A percentile compares a stretch with the other conserved stretches of the same genome.
Evolutionary conservation across 2,113 vertebrate genomes (phyloP).

Genomic region (Rostratula benghalensis): DNA sequence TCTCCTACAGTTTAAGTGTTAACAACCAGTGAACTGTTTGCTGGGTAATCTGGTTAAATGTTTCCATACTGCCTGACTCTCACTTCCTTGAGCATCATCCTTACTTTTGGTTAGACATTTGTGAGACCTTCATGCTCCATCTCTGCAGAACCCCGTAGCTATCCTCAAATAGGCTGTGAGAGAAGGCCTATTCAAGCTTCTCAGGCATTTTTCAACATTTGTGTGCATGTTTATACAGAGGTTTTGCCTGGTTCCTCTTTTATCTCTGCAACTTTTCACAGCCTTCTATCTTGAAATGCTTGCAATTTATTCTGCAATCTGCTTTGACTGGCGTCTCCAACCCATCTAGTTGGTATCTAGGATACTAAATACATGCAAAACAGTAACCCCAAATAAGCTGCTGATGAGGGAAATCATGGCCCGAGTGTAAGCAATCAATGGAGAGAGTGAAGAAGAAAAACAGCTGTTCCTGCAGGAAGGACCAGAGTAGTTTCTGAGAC

Average conservation of each 20-base stretch:
- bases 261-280: background rate
- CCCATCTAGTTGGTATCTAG: background rate
- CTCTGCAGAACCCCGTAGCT: background rate
- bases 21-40: background rate
- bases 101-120: background rate
- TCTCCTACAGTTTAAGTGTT: slow-evolving; percentile 8
- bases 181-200: background rate
- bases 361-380: slow-evolving; percentile 21
- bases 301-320: slow-evolving; percentile 6
- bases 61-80: background rate
- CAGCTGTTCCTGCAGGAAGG: slow-evolving; percentile 40
- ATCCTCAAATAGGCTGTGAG: background rate
- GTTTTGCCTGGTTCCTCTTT: background rate
- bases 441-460: slow-evolving; percentile 40
- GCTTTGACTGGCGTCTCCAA: background rate
- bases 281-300: background rate
- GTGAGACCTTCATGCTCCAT: background rate
- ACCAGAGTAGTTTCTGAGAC: slow-evolving; percentile 8
- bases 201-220: background rate
- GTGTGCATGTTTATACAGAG: background rate
- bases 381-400: slow-evolving; percentile 23
- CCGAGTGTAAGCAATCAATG: background rate
- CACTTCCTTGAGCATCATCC: background rate
- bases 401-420: background rate
- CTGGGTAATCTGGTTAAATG: background rate